phyloP scores from a whole-genome alignment of 2,113 vertebrate species.

The Papio anubis region DNA sequence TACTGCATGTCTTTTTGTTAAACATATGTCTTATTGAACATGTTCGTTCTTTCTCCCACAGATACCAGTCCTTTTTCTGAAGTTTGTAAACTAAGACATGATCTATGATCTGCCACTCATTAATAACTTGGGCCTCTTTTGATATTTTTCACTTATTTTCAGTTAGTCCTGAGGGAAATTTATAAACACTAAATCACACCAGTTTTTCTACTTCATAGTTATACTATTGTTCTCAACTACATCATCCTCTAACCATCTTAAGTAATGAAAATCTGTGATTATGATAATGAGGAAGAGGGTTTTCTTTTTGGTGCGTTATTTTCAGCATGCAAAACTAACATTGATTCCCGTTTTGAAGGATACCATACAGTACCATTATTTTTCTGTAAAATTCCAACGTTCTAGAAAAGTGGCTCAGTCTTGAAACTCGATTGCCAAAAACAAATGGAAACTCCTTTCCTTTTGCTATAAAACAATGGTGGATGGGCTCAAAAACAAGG shows the following conservation, averaged over 20 bases:
- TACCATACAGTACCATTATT: constrained; percentile 5
- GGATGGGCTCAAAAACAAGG: constrained; percentile 73
- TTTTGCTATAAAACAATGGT: constrained; percentile 68
- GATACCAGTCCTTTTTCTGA: background rate
- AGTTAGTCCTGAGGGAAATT: background rate
- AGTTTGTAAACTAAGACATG: constrained; percentile 13
- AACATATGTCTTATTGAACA: background rate
- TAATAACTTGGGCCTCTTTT: constrained; percentile 22
- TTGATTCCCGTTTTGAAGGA: constrained; percentile 6
- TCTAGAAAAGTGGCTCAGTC: constrained; percentile 57
- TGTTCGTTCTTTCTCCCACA: constrained; percentile 22
- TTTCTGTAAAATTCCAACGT: constrained; percentile 38
- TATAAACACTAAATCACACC: background rate
- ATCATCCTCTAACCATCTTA: background rate
- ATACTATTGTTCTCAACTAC: background rate
- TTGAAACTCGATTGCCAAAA: constrained; percentile 64
- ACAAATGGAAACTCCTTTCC: constrained; percentile 66
- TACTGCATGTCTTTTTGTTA: constrained; percentile 31
- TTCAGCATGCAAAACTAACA: background rate
- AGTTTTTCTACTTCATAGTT: background rate
- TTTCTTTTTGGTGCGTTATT: constrained; percentile 35
- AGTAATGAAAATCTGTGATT: background rate
- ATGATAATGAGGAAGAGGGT: background rate
- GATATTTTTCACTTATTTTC: constrained; percentile 41
- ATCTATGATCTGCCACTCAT: background rate